These are phyloP conservation scores for Avahi laniger DNA, from an alignment of 2,797 vertebrate species.

Conservation along the genomic window DNA sequence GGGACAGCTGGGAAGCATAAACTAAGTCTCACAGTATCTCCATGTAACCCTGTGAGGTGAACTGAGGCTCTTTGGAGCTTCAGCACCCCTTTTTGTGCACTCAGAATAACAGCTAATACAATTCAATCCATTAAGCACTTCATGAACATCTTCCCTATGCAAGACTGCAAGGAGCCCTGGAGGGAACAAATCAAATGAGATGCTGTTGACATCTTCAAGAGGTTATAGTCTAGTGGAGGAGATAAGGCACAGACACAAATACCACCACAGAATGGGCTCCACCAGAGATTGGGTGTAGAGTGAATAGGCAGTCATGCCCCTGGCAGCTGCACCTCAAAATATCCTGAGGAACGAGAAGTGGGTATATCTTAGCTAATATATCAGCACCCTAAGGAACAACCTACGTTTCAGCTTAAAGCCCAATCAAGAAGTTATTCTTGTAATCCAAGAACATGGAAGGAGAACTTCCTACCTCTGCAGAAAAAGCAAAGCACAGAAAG, in stretches of 20 bases:
- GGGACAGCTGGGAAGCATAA: slow-evolving; percentile 41
- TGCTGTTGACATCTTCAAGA: slow-evolving; percentile 47
- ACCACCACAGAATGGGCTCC: not conserved
- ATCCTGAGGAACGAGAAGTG: not conserved
- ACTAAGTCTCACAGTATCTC: slow-evolving; percentile 62
- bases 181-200: slow-evolving; percentile 51
- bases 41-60: slow-evolving; percentile 56
- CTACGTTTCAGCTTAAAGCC: not conserved
- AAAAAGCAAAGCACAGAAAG: not conserved
- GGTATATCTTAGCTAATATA: not conserved
- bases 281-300: not conserved
- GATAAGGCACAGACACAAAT: not conserved
- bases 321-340: not conserved
- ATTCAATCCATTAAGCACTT: slow-evolving; percentile 60
- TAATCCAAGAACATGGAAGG: not conserved
- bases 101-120: slow-evolving; percentile 52
- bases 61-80: slow-evolving; percentile 56
- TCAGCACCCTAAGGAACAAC: not conserved
- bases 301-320: too few species aligned
- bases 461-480: not conserved
- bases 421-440: not conserved
- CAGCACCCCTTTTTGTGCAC: slow-evolving; percentile 52
- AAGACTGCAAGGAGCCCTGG: slow-evolving; percentile 34
- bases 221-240: not conserved
- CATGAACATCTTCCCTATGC: slow-evolving; percentile 31